A percentile compares a stretch with the other conserved stretches of the same genome.
phyloP scores from a whole-genome alignment of 1,140 invertebrate genomes.

The Mizuhopecten yessoensis region DNA sequence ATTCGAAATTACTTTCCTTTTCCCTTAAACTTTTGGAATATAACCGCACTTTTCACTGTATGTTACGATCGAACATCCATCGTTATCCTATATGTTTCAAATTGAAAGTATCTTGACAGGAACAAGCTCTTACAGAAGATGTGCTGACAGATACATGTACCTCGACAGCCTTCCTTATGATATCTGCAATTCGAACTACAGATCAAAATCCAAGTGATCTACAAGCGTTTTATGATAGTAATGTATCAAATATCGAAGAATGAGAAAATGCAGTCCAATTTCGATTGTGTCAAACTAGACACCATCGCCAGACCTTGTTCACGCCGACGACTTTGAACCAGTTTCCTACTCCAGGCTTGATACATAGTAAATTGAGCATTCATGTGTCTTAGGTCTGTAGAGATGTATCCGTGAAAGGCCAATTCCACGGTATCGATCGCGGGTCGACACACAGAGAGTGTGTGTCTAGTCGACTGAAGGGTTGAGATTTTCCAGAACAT shows the following conservation, averaged over 20 bases:
- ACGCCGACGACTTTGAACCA: background rate
- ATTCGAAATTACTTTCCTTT: no score
- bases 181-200: background rate
- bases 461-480: constrained; percentile 23
- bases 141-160: background rate
- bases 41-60: background rate
- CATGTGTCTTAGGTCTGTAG: constrained; percentile 16
- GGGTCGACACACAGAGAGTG: background rate
- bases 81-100: no score
- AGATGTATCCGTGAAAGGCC: background rate
- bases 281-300: background rate
- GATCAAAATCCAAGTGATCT: background rate
- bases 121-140: background rate
- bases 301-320: background rate
- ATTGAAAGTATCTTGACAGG: no score
- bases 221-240: background rate
- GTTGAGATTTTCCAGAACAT: constrained; percentile 1
- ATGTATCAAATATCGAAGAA: background rate
- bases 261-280: background rate
- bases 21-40: no score
- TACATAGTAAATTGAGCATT: background rate
- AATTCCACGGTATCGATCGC: background rate
- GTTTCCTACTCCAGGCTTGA: background rate
- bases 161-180: background rate
- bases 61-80: background rate